A percentile compares a stretch with the other conserved stretches of the same genome.
Evolutionary conservation across 2,888 invertebrate genomes (phyloP).

Genomic region (Stenodera caucasica): DNA sequence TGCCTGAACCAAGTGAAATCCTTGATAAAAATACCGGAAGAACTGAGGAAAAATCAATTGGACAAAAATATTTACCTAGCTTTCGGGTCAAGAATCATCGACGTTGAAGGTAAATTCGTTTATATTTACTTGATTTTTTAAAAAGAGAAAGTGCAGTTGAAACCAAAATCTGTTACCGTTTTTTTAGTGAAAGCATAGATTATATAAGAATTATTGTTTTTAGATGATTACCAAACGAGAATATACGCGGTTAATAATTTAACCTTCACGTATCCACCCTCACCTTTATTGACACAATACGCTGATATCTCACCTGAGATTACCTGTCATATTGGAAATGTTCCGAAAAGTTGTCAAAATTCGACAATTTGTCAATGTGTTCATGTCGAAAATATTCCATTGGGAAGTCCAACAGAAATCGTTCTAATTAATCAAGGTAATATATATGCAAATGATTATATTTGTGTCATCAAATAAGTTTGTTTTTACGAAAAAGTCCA

Average conservation of each 20-base stretch:
- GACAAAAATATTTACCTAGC: conserved; percentile 68
- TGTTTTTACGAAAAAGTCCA: too few species aligned
- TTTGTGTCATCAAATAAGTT: too few species aligned
- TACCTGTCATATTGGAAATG: conserved; percentile 56
- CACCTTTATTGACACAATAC: conserved; percentile 75
- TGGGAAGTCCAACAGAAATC: conserved; percentile 72
- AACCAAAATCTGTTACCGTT: conserved; percentile 3
- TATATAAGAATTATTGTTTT: conserved; percentile 12
- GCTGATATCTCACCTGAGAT: conserved; percentile 61
- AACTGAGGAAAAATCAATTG: conserved; percentile 55
- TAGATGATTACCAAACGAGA: conserved; percentile 30
- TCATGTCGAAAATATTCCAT: conserved; percentile 68
- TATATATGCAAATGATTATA: background rate
- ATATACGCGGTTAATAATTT: conserved; percentile 65
- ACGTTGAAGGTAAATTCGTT: conserved; percentile 29
- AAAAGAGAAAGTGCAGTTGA: conserved; percentile 13
- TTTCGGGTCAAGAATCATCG: conserved; percentile 62
- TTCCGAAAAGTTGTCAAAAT: conserved; percentile 47
- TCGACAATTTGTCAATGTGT: conserved; percentile 68
- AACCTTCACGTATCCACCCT: conserved; percentile 74
- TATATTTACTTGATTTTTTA: background rate
- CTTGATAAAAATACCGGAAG: conserved; percentile 58
- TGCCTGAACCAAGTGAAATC: conserved; percentile 65
- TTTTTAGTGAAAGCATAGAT: conserved; percentile 16
- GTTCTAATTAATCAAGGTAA: conserved; percentile 75